Base-by-base conservation (phyloP, 2,888 invertebrate genomes). In the Tenthredo livida region DNA sequence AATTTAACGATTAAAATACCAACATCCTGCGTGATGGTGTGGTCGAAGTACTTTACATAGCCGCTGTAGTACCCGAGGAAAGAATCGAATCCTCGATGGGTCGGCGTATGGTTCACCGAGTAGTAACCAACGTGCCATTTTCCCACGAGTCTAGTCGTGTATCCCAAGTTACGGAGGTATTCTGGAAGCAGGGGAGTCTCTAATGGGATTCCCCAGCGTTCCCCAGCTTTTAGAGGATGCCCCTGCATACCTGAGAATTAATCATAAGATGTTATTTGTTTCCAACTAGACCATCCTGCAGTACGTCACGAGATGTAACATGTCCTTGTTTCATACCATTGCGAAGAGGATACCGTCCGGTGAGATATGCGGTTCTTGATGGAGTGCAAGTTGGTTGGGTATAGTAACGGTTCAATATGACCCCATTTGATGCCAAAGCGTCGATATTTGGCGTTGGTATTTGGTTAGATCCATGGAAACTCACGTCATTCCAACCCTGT, bases 381-480 rank as follows among this genome's bases (percentile, higher is more conserved):
- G 98, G 98, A 0, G 98, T 97, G 91, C 98, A 98, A 84, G 97
- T 95, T 0, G 98, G 96, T 88, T 97, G 96, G 2, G 96, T 97
- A 92, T 98, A 98, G 91, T 97, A 97, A 90, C 96, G 96, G 92
- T 98, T 97, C 29, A 98, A 94, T 85, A 98, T 96, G 4, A 97
- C 95, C 1, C 98, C 97, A 91, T 96, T 96, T 91, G 96, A 97
- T 0, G 97, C 98, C 88, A 98, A 91, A 0, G 97, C 96, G 92
- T 98, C 98, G 85, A 98, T 96, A 91, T 98, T 98, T 5, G 98
- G 98, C 0, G 98, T 98, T 61, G 96, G 95, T 89, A 98, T 97
- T 94, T 98, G 97, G 89, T 96, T 94, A 0, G 97, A 96, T 0
- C 98, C 98, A 90, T 98, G 98, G 91, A 97, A 98, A 85, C 98